These are phyloP conservation scores for Melinopterus prodromus DNA, from an alignment of 2,888 invertebrate species.

Conservation along the genomic window DNA sequence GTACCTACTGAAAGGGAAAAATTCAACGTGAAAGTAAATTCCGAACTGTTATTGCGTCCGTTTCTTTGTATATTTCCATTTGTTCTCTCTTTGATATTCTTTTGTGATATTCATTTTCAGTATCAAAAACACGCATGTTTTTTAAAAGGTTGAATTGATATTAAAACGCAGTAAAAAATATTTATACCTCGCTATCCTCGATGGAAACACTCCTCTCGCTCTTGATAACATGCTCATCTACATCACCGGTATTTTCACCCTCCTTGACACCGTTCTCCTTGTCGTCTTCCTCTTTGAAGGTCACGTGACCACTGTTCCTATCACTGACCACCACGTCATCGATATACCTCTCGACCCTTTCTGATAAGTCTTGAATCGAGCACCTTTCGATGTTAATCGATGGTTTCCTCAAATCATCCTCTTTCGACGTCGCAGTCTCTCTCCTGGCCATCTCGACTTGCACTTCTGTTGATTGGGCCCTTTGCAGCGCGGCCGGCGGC, in stretches of 20 bases:
- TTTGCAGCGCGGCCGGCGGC: neutral
- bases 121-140: no score
- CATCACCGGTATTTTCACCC: constrained; percentile 20
- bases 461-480: constrained; percentile 31
- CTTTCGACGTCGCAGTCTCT: neutral
- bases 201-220: constrained; percentile 26
- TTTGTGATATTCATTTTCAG: no score
- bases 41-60: no score
- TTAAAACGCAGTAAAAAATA: neutral
- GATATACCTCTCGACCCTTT: constrained; percentile 34
- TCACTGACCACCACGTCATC: constrained; percentile 38
- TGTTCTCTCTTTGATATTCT: no score
- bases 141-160: no score
- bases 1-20: no score
- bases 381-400: neutral
- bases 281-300: constrained; percentile 44
- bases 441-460: constrained; percentile 37
- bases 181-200: constrained; percentile 9
- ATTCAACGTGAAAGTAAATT: no score
- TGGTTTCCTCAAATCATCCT: neutral
- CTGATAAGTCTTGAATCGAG: constrained; percentile 24
- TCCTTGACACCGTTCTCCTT: constrained; percentile 28
- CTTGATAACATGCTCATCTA: constrained; percentile 21
- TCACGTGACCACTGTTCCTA: constrained; percentile 45
- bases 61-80: no score